Percentiles rank a stretch among this genome's conserved stretches.
Conservation (phyloP, 2,113 vertebrate genomes). For the Leptobrachium leishanense region DNA sequence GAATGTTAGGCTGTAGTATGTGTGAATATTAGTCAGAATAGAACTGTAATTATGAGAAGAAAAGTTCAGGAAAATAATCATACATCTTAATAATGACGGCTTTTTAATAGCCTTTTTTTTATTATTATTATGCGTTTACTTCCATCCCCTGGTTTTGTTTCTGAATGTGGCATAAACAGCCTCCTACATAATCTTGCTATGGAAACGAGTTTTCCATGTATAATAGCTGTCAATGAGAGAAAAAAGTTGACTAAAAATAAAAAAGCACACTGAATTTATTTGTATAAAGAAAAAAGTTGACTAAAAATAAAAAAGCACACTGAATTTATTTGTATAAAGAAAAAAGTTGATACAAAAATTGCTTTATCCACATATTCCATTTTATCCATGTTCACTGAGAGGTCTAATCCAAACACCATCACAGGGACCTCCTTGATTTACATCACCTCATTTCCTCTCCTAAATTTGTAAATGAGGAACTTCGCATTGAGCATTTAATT, state of each 20-base stretch:
- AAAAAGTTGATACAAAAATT: too few species aligned
- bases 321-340: too few species aligned
- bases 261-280: neutral
- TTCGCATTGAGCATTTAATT: too few species aligned
- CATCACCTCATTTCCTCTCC: too few species aligned
- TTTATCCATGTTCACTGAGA: too few species aligned
- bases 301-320: conserved; percentile 22
- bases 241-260: conserved; percentile 31
- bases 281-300: neutral
- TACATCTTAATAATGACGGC: neutral
- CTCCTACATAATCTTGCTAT: conserved; percentile 38
- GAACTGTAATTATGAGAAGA: neutral
- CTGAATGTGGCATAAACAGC: conserved; percentile 33
- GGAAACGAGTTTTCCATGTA: conserved; percentile 30
- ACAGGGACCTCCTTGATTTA: too few species aligned
- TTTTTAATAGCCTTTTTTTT: conserved; percentile 6
- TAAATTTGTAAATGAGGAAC: too few species aligned
- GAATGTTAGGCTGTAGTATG: neutral
- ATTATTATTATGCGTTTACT: conserved; percentile 21
- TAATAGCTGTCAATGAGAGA: conserved; percentile 35
- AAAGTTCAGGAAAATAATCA: neutral
- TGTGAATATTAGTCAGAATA: neutral
- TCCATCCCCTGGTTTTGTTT: conserved; percentile 17
- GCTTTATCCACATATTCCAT: too few species aligned
- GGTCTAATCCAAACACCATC: too few species aligned